Evolutionary conservation across 2,113 vertebrate genomes (phyloP).

Genomic region (Podiceps cristatus): DNA sequence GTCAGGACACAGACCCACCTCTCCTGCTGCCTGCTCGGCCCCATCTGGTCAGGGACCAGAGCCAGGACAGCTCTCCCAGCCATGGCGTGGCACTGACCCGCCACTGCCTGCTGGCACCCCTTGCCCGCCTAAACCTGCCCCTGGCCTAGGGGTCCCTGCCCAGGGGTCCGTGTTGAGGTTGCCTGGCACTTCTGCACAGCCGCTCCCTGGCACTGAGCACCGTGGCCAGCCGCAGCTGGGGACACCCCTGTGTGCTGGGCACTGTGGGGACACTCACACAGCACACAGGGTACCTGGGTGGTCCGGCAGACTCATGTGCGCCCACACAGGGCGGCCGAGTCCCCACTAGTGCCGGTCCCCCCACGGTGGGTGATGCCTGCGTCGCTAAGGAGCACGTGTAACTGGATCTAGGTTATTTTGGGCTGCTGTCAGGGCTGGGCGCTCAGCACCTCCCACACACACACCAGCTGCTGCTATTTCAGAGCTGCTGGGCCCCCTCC

Average conservation of each 20-base stretch:
- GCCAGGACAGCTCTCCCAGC: background rate
- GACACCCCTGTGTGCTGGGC: fast-evolving
- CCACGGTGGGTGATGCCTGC: constrained; percentile 53
- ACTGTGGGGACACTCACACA: fast-evolving
- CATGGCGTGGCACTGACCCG: background rate
- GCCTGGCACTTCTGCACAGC: background rate
- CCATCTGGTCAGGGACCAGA: background rate
- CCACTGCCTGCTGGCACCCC: background rate
- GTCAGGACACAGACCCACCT: background rate
- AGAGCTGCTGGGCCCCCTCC: constrained; percentile 55
- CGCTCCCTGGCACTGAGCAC: fast-evolving
- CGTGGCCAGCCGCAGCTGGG: fast-evolving
- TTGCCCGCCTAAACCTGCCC: background rate
- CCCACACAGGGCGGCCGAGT: background rate
- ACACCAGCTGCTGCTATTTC: constrained; percentile 76
- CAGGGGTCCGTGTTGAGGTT: fast-evolving
- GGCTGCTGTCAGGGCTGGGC: constrained; percentile 79
- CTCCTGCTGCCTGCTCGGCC: background rate
- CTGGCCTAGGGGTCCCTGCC: background rate
- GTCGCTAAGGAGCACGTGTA: constrained; percentile 72
- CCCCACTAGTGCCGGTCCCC: background rate
- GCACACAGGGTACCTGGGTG: fast-evolving
- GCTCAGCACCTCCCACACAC: constrained; percentile 76
- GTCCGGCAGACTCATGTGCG: fast-evolving
- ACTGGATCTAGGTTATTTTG: constrained; percentile 83